Evolutionary conservation across 2,113 vertebrate species (phyloP).

Genomic region (Oryzias curvinotus): DNA sequence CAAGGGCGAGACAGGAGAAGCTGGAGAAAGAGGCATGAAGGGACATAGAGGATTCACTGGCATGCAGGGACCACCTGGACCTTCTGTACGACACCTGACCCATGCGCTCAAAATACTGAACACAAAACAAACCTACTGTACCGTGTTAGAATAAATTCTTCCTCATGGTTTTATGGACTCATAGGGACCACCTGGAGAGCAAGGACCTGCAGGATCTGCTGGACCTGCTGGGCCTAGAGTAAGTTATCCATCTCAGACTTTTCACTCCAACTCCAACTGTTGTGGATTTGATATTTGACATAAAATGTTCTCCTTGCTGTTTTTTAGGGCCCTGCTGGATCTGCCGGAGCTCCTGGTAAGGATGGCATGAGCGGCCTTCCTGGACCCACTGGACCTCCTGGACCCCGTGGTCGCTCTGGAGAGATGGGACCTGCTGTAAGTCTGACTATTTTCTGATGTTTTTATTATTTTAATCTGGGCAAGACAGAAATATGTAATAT

Average conservation of each 20-base stretch:
- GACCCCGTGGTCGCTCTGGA: slow-evolving; percentile 94
- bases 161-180: slow-evolving; percentile 13
- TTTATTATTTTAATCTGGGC: too few species aligned
- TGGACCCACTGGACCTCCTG: slow-evolving; percentile 93
- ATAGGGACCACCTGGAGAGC: slow-evolving; percentile 89
- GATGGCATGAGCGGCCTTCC: slow-evolving; percentile 92
- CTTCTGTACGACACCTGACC: slow-evolving; percentile 79
- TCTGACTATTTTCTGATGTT: slow-evolving; percentile 31
- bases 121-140: not conserved
- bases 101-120: not conserved
- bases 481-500: too few species aligned
- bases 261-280: not conserved
- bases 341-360: slow-evolving; percentile 88
- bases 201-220: slow-evolving; percentile 91
- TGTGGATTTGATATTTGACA: slow-evolving; percentile 7
- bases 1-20: slow-evolving; percentile 95
- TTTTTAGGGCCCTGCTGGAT: slow-evolving; percentile 86
- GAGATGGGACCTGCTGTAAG: slow-evolving; percentile 91
- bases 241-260: slow-evolving; percentile 58
- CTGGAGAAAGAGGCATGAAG: slow-evolving; percentile 97
- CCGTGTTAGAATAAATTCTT: not conserved
- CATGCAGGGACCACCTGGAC: slow-evolving; percentile 91
- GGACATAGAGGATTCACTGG: slow-evolving; percentile 98
- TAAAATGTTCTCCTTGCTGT: slow-evolving; percentile 6
- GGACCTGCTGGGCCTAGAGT: slow-evolving; percentile 93